phyloP scores from a whole-genome alignment of 2,888 invertebrate genomes.

The Eristalinus aeneus region DNA sequence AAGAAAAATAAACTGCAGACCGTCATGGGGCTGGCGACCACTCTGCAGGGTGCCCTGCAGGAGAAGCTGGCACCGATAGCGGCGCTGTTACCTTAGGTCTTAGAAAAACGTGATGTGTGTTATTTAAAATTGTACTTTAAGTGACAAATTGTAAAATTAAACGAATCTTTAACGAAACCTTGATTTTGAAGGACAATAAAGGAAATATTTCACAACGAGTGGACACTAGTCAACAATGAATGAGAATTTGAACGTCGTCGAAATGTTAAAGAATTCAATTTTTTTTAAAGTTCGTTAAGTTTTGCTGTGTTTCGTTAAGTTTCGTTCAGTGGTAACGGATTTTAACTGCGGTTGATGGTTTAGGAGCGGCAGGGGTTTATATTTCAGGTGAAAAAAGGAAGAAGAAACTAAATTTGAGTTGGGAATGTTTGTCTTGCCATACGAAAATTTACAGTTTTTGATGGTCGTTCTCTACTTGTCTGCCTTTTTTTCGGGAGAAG shows the following conservation, averaged over 20 bases:
- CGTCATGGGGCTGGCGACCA: slow-evolving; percentile 29
- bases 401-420: too few species aligned
- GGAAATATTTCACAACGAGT: neutral
- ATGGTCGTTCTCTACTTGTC: too few species aligned
- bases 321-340: too few species aligned
- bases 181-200: neutral
- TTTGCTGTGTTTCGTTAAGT: too few species aligned
- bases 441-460: too few species aligned
- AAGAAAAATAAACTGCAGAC: slow-evolving; percentile 47
- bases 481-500: too few species aligned
- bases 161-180: slow-evolving; percentile 20
- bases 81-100: slow-evolving; percentile 47
- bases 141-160: neutral
- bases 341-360: too few species aligned
- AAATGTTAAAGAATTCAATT: neutral
- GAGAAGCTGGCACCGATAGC: slow-evolving; percentile 53
- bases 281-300: too few species aligned
- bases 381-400: too few species aligned
- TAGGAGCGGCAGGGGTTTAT: too few species aligned
- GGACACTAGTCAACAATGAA: neutral
- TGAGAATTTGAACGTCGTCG: neutral
- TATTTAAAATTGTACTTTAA: slow-evolving; percentile 8
- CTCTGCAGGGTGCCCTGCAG: slow-evolving; percentile 37
- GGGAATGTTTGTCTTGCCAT: too few species aligned
- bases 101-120: neutral